A percentile compares a stretch with the other conserved stretches of the same genome.
phyloP scores from a whole-genome alignment of 2,888 invertebrate genomes.

The Ichneumoninae sp. region DNA sequence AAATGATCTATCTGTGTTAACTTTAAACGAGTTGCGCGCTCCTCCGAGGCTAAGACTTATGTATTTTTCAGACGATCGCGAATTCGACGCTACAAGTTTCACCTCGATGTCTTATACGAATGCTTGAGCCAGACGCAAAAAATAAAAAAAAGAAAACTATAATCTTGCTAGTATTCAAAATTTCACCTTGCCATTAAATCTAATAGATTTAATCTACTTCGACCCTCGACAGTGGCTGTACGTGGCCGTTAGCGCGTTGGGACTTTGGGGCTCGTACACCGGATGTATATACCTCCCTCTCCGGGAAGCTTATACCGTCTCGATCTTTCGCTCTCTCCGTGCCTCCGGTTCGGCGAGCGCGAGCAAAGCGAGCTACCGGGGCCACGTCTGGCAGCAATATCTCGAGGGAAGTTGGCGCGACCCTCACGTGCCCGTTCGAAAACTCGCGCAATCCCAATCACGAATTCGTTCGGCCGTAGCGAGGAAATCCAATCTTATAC shows the following conservation, averaged over 20 bases:
- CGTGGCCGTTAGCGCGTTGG: slow-evolving; percentile 20
- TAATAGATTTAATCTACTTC: slow-evolving; percentile 32
- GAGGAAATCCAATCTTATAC: slow-evolving; percentile 73
- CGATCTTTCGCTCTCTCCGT: slow-evolving; percentile 44
- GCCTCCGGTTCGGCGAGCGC: slow-evolving; percentile 10
- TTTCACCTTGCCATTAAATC: background rate
- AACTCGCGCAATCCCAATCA: slow-evolving; percentile 72
- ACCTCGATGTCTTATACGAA: background rate
- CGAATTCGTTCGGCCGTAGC: slow-evolving; percentile 71
- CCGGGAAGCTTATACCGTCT: slow-evolving; percentile 39
- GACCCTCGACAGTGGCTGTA: slow-evolving; percentile 25
- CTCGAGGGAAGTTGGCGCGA: slow-evolving; percentile 65
- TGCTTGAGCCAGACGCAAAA: background rate
- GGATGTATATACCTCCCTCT: slow-evolving; percentile 32
- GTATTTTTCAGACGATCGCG: background rate
- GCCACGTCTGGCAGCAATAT: slow-evolving; percentile 67
- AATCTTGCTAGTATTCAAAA: background rate
- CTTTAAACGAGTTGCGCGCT: background rate
- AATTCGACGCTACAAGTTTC: background rate
- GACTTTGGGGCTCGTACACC: slow-evolving; percentile 9
- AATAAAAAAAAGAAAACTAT: background rate
- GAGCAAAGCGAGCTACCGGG: slow-evolving; percentile 24
- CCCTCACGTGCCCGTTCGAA: slow-evolving; percentile 66
- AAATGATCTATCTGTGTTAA: background rate
- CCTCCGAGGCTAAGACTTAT: background rate